Percentiles rank a stretch among this genome's conserved stretches.
phyloP scores from a whole-genome alignment of 2,113 vertebrate species.

The Spermophilus dauricus region DNA sequence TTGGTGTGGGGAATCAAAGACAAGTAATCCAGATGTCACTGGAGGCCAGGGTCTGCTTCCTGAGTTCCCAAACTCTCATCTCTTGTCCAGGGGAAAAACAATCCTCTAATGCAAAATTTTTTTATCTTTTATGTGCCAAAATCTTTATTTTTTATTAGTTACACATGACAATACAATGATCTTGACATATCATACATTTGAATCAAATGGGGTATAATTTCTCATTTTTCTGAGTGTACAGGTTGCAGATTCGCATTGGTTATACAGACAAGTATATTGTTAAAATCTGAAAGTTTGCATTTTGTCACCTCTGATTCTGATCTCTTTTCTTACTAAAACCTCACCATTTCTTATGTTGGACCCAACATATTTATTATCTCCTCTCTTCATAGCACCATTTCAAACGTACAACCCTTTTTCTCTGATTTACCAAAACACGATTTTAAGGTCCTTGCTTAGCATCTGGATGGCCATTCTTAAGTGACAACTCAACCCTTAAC shows the following conservation, averaged over 20 bases:
- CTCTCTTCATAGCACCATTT: neutral
- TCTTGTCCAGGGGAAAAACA: neutral
- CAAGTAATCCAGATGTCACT: neutral
- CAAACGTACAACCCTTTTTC: neutral
- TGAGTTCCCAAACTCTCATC: neutral
- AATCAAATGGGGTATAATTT: no score
- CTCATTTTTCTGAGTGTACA: no score
- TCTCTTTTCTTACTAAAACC: constrained; percentile 18
- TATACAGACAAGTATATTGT: no score
- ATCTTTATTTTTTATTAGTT: no score
- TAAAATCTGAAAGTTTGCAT: neutral
- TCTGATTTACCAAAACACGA: constrained; percentile 10
- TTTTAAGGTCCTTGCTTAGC: no score
- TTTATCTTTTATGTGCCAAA: no score
- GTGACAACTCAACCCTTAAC: no score
- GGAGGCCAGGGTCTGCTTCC: neutral
- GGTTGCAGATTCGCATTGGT: no score
- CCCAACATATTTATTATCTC: neutral
- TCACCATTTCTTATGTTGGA: neutral
- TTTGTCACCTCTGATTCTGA: neutral
- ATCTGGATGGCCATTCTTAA: no score
- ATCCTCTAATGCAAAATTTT: neutral
- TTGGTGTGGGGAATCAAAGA: neutral
- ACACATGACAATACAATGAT: no score
- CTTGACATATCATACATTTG: no score